A percentile compares a stretch with the other conserved stretches of the same genome.
These are phyloP conservation scores for Coccyzus lansbergi DNA, from an alignment of 2,797 vertebrate genomes.

Conservation along the genomic window DNA sequence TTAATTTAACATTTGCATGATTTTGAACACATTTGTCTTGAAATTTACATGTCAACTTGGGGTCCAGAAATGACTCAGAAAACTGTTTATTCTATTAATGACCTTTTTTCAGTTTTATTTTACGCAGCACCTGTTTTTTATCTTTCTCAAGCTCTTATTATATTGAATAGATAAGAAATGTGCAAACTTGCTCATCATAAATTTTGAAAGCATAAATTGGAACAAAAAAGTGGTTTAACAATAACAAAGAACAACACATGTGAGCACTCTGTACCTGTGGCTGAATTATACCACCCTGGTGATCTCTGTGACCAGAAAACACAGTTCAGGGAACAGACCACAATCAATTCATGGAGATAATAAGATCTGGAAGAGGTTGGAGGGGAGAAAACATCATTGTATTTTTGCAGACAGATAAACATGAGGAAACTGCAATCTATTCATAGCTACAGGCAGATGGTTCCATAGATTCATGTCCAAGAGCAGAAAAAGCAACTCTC, in stretches of 20 bases:
- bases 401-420: conserved; percentile 5
- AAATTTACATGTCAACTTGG: background rate
- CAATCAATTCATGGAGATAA: background rate
- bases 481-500: background rate
- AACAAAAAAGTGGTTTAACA: background rate
- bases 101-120: background rate
- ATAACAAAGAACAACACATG: background rate
- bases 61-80: conserved; percentile 18
- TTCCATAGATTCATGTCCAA: conserved; percentile 2
- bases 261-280: background rate
- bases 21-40: background rate
- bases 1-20: background rate
- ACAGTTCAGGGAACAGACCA: background rate
- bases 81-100: background rate
- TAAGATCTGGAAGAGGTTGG: background rate
- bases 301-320: background rate
- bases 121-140: background rate
- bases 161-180: background rate
- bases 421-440: conserved; percentile 32
- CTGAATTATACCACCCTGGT: background rate
- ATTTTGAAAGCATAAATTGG: background rate
- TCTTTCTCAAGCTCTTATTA: background rate
- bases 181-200: background rate
- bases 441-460: conserved; percentile 50
- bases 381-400: background rate